Evolutionary conservation across 2,888 invertebrate genomes (phyloP), one percentile per base, ranked within the genome.

Genomic region (Patella caerulea): DNA sequence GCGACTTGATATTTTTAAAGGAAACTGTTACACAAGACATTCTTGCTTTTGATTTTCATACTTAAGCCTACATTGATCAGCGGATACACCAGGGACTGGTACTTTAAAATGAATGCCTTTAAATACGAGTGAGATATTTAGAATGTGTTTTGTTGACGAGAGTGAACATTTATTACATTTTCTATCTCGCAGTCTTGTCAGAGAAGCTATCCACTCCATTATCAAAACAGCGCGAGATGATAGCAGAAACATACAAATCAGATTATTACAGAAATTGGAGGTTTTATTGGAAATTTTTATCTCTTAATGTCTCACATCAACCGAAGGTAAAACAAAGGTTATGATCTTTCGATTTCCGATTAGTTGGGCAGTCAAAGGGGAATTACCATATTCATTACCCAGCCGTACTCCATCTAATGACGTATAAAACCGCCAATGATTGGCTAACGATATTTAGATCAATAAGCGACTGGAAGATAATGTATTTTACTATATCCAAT

Each of bases 351-450:
- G 65, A 65, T 65, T 65, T 65, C 19, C 24, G 65, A 65, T 65
- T 65, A 65, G 65, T 65, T 65, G 65, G 5, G 65, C 24, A 65
- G 19, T 65, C 19, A 65, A 65, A 65, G 65, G 24, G 65, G 24
- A 11, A 65, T 65, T 65, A 65, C 24, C 65, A 65, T 65, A 65
- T 65, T 65, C 65, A 65, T 65, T 65, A 24, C 65, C 24, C 65
- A 24, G 24, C 24, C 14, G 11, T 65, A 19, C 65, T 65, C 24
- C 11, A 65, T 14, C 65, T 65, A 65, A 65, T 65, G 65, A 24
- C 65, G 65, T 65, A 65, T 65, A 65, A 65, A 65, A 65, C 65
- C 19, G 14, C 11, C 65, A 65, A 65, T 65, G 19, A 24, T 65
- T 65, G 19, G 24, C 24, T 65, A 24, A 65, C 19, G 19, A 65